phyloP scores from a whole-genome alignment of 2,888 invertebrate genomes.

The Drosophila percnosoma region DNA sequence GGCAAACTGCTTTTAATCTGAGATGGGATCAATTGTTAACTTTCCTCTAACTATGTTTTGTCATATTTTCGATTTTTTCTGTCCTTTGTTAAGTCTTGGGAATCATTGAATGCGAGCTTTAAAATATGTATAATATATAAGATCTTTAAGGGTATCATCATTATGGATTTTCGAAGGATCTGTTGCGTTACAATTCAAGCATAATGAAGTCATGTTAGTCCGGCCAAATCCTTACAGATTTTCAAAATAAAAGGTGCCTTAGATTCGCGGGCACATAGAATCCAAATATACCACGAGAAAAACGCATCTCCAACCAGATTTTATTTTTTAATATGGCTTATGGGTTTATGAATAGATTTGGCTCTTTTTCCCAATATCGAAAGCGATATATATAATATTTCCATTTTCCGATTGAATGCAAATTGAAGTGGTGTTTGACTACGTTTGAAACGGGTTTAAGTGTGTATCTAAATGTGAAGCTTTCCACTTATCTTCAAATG shows the following conservation, averaged over 20 bases:
- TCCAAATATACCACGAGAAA: not conserved
- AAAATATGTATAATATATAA: not conserved
- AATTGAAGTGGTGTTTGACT: not conserved
- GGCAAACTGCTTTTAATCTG: slow-evolving; percentile 25
- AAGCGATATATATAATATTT: too few species aligned
- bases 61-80: not conserved
- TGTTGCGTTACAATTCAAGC: not conserved
- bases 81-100: too few species aligned
- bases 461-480: not conserved
- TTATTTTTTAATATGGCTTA: not conserved
- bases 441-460: not conserved
- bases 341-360: not conserved
- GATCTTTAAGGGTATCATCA: not conserved
- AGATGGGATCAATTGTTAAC: not conserved
- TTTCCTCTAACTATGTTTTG: not conserved
- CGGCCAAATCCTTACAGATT: not conserved
- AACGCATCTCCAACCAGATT: not conserved
- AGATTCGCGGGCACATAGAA: not conserved
- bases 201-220: not conserved
- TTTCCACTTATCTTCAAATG: not conserved
- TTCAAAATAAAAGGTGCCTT: not conserved
- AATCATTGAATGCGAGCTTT: not conserved
- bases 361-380: not conserved
- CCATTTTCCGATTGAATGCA: not conserved
- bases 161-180: not conserved